Conservation (phyloP, 1,140 invertebrate genomes). For the Nymphalis io region DNA sequence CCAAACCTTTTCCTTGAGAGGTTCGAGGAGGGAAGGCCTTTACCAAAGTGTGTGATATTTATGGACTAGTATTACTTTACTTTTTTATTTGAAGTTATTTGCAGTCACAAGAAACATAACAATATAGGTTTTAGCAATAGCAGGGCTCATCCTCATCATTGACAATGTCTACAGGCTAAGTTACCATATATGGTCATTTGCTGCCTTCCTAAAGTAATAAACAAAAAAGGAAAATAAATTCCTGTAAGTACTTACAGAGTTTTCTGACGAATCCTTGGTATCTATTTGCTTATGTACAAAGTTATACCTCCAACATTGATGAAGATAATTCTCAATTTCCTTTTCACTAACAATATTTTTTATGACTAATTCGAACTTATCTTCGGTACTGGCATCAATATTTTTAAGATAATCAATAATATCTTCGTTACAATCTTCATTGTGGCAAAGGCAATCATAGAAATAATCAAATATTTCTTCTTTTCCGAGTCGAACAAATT, state of each 20-base stretch:
- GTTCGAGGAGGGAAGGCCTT: too few species aligned
- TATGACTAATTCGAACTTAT: constrained; percentile 65
- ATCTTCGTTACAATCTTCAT: constrained; percentile 45
- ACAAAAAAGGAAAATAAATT: too few species aligned
- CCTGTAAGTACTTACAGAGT: constrained; percentile 44
- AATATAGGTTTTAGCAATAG: too few species aligned
- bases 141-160: too few species aligned
- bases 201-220: too few species aligned
- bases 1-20: too few species aligned
- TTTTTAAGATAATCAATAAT: constrained; percentile 60
- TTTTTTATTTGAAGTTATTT: too few species aligned
- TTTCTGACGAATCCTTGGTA: constrained; percentile 46
- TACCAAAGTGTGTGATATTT: too few species aligned
- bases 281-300: constrained; percentile 55
- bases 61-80: too few species aligned
- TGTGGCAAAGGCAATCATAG: constrained; percentile 38
- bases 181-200: too few species aligned
- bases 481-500: constrained; percentile 67
- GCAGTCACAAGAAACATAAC: too few species aligned
- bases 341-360: constrained; percentile 60
- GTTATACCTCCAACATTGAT: constrained; percentile 71
- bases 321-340: constrained; percentile 67
- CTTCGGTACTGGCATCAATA: constrained; percentile 67
- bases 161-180: too few species aligned
- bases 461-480: constrained; percentile 66